Evolutionary conservation across 2,113 vertebrate species (phyloP), one percentile per base, ranked within the genome.

Genomic region (Mustela lutreola): DNA sequence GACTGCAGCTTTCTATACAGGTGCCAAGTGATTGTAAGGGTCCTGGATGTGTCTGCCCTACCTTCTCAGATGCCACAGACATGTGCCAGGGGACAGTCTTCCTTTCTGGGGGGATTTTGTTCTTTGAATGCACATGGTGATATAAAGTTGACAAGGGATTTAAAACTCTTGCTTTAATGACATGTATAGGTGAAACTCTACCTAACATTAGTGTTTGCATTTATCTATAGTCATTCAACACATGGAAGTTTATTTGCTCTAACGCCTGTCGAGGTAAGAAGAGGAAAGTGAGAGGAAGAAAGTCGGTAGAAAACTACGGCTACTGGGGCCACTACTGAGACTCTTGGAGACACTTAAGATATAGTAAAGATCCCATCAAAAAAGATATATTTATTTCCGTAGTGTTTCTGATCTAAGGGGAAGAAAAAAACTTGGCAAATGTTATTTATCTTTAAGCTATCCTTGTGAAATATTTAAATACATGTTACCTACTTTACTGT

Each of bases 401-500:
- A 65, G 50, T 62, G 7, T 36, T 94, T 96, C 84, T 96, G 65
- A 70, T 94, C 56, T 91, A 50, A 91, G 91, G 60, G 28, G 56
- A 80, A 78, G 56, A 82, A 83, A 31, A 82, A 45, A 53, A 42
- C 48, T 71, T 92, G 45, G 24, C 56, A 84, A 81, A 90, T 19
- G 65, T 83, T 83, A 87, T 91, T 92, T 60, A 87, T 78, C 42
- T 94, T 65, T 71, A 92, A 91, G 33, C 39, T 81, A 45, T 53
- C 33, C 21, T 95, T 85, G 26, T 93, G 50, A 95, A 93, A 95
- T 60, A 94, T 63, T 93, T 60, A 95, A 91, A 93, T 91, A 33
- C 6, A 39, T 39, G 45, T 73, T 95, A 73, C 53, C 53, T n/a
- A 42, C 45, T 89, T 95, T 70, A 56, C 39, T 89, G 73, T 82